A percentile compares a stretch with the other conserved stretches of the same genome.
Conservation (phyloP, 2,888 invertebrate species). For the Nowickia ferox region DNA sequence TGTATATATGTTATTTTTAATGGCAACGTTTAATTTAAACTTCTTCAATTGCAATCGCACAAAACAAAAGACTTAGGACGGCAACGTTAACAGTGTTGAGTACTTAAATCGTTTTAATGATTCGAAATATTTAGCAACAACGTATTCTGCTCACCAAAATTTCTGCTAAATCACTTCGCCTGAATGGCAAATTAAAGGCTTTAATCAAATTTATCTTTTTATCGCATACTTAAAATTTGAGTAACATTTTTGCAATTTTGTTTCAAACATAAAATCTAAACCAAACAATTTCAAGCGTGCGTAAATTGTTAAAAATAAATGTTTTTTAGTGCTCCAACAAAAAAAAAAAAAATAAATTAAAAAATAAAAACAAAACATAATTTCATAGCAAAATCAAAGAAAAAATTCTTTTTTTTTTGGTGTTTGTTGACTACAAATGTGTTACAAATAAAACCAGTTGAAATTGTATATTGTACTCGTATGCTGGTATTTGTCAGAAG, state of each 20-base stretch:
- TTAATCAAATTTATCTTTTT: slow-evolving; percentile 2
- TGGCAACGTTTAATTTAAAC: background rate
- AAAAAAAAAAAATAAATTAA: slow-evolving; percentile 7
- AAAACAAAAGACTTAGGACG: background rate
- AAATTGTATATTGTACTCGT: slow-evolving; percentile 51
- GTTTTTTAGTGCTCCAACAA: slow-evolving; percentile 9
- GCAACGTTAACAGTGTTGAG: background rate
- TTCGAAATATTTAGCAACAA: background rate
- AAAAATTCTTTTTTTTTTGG: slow-evolving; percentile 39
- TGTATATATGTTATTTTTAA: background rate
- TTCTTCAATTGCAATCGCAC: background rate
- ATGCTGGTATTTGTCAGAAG: slow-evolving; percentile 54
- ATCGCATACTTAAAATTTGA: slow-evolving; percentile 4
- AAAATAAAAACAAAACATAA: slow-evolving; percentile 40
- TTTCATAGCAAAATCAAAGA: slow-evolving; percentile 28
- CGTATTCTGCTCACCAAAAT: background rate
- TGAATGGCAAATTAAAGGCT: slow-evolving; percentile 41
- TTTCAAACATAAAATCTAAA: slow-evolving; percentile 16
- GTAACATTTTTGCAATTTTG: slow-evolving; percentile 3
- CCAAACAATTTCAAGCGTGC: slow-evolving; percentile 38
- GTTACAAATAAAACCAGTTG: slow-evolving; percentile 60
- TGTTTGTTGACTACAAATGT: background rate
- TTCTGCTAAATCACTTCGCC: slow-evolving; percentile 27
- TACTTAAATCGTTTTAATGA: background rate
- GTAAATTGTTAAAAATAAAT: slow-evolving; percentile 31